phyloP scores from a whole-genome alignment of 1,140 invertebrate genomes.

The Caenorhabditis tropicalis region DNA sequence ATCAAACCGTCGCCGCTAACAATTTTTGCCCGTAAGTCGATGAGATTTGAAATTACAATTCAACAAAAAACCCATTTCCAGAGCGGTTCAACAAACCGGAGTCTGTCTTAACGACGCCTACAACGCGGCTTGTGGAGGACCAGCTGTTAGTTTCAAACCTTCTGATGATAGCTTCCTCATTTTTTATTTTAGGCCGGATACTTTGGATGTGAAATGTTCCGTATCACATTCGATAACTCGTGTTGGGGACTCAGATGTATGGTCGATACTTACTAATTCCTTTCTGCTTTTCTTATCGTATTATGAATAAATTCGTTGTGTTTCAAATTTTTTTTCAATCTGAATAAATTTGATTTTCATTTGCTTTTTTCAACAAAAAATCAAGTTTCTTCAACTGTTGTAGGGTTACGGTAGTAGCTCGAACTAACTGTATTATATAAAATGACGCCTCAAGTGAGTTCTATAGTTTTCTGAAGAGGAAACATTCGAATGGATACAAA shows the following conservation, averaged over 20 bases:
- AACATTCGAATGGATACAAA: too few species aligned
- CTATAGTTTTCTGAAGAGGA: too few species aligned
- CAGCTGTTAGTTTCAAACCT: background rate
- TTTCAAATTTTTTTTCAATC: too few species aligned
- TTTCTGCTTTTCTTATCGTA: background rate
- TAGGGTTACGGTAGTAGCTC: too few species aligned
- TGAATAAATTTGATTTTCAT: too few species aligned
- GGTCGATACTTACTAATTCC: background rate
- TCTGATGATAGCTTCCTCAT: background rate
- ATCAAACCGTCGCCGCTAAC: slow-evolving; percentile 6
- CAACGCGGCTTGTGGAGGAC: background rate
- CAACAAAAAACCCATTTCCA: background rate
- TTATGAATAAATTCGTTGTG: background rate
- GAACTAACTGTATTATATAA: too few species aligned
- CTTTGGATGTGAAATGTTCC: slow-evolving; percentile 50
- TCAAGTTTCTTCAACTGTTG: too few species aligned
- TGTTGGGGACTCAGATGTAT: slow-evolving; percentile 49
- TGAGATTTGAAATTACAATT: too few species aligned
- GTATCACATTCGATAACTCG: slow-evolving; percentile 49
- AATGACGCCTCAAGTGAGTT: too few species aligned
- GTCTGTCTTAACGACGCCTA: slow-evolving; percentile 42
- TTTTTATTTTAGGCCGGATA: slow-evolving; percentile 18
- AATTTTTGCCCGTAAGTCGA: slow-evolving; percentile 43
- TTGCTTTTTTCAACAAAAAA: too few species aligned
- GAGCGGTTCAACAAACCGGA: slow-evolving; percentile 33